Base-by-base conservation (phyloP, 2,888 invertebrate species). In the Ectemnius continuus region DNA sequence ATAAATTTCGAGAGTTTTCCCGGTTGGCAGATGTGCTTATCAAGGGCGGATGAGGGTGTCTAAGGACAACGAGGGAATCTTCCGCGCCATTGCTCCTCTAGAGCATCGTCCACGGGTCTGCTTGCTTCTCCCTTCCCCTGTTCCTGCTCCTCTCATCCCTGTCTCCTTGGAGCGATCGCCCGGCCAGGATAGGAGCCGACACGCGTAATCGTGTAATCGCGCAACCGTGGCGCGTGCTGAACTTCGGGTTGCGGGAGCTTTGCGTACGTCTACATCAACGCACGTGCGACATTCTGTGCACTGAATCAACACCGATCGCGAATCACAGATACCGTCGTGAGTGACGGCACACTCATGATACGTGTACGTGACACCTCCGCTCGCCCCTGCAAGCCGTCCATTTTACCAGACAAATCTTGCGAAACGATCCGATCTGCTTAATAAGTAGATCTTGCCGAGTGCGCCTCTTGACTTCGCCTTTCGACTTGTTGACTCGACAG, bases 161-260 rank as follows among this genome's bases (percentile, higher is more conserved):
- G n/a, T 14, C 64, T 61, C 70, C 73, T 67, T 74, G 48, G 73
- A 77, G 77, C 52, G 56, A 8, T 61, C 63, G 70, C 73, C 76
- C 45, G 59, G 58, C 52, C 65, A 67, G 74, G 76, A 63, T 69
- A 74, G 78, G 84, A 88, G 86, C 87, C 88, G 89, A 91, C 89
- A 90, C 91, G 89, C 90, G 90, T 90, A 91, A 91, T 90, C 85
- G 84, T 83, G 84, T 85, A 85, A 85, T 85, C 91, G 90, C 89
- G 52, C n/a, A 52, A 91, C 90, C 90, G 89, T 85, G 87, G 89
- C 90, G 90, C 90, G 91, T 91, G 91, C 89, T 87, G 84, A 87
- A 89, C 86, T 89, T 88, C 86, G 84, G 85, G 87, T 89, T 88
- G 85, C 85, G 90, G 90, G 88, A 88, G 89, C 85, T 81, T 82